Base-by-base conservation (phyloP, 2,888 invertebrate genomes). In the Achlya flavicornis region DNA sequence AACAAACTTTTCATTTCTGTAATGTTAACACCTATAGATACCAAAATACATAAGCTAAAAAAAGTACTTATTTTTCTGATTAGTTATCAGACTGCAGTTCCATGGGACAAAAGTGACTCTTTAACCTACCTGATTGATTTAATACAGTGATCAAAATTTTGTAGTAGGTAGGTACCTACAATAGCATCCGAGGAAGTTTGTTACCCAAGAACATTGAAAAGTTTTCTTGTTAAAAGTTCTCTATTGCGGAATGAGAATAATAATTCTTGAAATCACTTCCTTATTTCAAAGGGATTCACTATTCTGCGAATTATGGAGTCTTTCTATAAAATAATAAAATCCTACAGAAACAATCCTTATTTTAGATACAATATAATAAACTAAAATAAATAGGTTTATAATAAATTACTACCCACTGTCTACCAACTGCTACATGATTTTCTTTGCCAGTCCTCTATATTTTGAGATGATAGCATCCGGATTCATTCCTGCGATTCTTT, bases 221-320 rank as follows among this genome's bases (percentile, higher is more conserved):
- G 88, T 93, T 93, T 92, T 92, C 93, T 93, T 93, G 92, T 93
- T 93, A 93, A 92, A 93, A 93, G 87, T 93, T 93, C 85, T 85
- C 87, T 89, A 91, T 89, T 88, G 89, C 88, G 86, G 87, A 92
- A 90, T 90, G 90, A 87, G 91, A 89, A 91, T 92, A 89, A 91
- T 91, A 91, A 90, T 89, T 91, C 87, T 85, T 84, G 85, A 87
- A 92, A 90, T 91, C 88, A 89, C 87, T 90, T 89, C 86, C 87
- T 84, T 85, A 87, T 86, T 81, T 84, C 86, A 85, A 74, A 71
- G 74, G 79, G 76, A 80, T 80, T 80, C 81, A 84, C 84, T 85
- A 83, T 79, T 79, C 77, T 73, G 76, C 67, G 10, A 10, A 58
- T 58, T 58, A 53, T 53, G 53, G 19, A 16, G 41, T 41, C 12